phyloP scores from a whole-genome alignment of 2,888 invertebrate genomes.

The Minunthozetes semirufus region DNA sequence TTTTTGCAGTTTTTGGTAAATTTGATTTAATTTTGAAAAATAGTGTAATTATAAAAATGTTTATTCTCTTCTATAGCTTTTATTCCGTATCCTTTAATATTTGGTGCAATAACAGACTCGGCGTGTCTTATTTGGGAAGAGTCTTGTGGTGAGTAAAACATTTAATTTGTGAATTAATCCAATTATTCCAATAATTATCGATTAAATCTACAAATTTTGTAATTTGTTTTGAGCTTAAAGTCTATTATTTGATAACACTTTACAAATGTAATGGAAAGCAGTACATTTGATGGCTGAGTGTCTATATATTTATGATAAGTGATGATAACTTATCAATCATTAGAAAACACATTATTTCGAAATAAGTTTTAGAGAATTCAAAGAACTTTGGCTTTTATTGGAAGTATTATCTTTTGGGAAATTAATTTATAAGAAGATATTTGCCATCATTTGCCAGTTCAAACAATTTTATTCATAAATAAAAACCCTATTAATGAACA shows the following conservation, averaged over 20 bases:
- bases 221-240: neutral
- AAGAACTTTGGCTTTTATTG: too few relatives aligned
- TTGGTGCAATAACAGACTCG: slow-evolving; percentile 42
- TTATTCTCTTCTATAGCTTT: slow-evolving; percentile 39
- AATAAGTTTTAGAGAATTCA: neutral
- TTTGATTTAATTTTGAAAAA: neutral
- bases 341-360: neutral
- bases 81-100: slow-evolving; percentile 43
- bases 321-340: too few relatives aligned
- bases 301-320: neutral
- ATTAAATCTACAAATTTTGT: neutral
- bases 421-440: too few relatives aligned
- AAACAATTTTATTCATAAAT: too few relatives aligned
- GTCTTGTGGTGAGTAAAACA: slow-evolving; percentile 38
- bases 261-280: neutral
- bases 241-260: neutral
- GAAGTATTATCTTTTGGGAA: too few relatives aligned
- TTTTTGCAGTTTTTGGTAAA: slow-evolving; percentile 42
- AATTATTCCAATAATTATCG: neutral
- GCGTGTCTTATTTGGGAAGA: slow-evolving; percentile 43
- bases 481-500: too few relatives aligned
- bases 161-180: neutral
- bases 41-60: neutral
- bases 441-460: too few relatives aligned
- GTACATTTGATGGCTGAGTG: neutral